Percentiles rank a stretch among this genome's conserved stretches.
phyloP scores from a whole-genome alignment of 2,797 vertebrate species.

The Coccyzus lansbergi region DNA sequence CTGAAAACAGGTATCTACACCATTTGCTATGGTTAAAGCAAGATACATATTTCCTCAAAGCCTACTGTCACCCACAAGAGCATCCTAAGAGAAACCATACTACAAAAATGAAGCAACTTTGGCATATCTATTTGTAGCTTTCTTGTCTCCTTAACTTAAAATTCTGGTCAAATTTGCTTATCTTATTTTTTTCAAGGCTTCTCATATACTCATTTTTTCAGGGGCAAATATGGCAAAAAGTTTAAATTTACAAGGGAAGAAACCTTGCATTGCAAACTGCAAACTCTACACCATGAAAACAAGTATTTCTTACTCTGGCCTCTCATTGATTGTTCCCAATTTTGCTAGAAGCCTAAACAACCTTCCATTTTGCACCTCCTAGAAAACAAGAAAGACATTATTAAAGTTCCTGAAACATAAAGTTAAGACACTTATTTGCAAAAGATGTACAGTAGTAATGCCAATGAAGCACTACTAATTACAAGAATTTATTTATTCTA shows the following conservation, averaged over 20 bases:
- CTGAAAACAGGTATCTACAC: neutral
- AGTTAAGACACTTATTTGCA: neutral
- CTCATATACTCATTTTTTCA: neutral
- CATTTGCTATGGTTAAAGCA: neutral
- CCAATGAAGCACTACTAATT: neutral
- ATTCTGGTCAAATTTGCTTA: neutral
- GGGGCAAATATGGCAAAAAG: neutral
- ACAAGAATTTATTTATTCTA: neutral
- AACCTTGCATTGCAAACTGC: neutral
- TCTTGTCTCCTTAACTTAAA: neutral
- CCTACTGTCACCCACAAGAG: neutral
- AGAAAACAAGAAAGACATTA: conserved; percentile 68
- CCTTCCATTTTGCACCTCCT: conserved; percentile 99
- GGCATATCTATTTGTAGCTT: neutral
- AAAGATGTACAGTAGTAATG: neutral
- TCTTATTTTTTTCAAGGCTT: neutral
- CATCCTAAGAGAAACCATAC: neutral
- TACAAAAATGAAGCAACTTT: neutral
- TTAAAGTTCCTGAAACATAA: conserved; percentile 7
- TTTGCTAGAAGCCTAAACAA: conserved; percentile 97
- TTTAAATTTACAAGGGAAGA: neutral
- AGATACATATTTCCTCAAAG: neutral
- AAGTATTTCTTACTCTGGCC: conserved; percentile 92
- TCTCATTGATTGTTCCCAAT: conserved; percentile 99
- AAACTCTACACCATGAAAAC: conserved; percentile 4